phyloP scores from a whole-genome alignment of 2,888 invertebrate species.

The Odontocolon sp. region DNA sequence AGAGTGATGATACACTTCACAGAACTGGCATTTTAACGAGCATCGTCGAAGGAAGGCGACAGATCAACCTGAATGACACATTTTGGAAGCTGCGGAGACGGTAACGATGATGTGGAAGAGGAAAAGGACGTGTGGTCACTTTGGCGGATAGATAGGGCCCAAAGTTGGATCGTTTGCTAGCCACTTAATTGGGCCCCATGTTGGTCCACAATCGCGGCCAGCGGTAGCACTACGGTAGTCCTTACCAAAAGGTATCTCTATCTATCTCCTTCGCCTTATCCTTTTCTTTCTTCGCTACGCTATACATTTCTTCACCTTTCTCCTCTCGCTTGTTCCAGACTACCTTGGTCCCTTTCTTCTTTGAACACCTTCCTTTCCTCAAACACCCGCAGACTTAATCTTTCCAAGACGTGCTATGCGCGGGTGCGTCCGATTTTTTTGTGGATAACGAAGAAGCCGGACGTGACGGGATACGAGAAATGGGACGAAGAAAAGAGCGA shows the following conservation, averaged over 20 bases:
- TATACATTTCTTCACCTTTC: constrained; percentile 46
- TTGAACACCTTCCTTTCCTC: constrained; percentile 3
- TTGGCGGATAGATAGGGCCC: constrained; percentile 69
- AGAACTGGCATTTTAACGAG: constrained; percentile 77
- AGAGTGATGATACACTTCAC: background rate
- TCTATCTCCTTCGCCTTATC: constrained; percentile 54
- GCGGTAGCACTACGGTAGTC: constrained; percentile 73
- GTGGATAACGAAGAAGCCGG: constrained; percentile 68
- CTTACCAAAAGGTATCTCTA: constrained; percentile 61
- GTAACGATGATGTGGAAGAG: no score
- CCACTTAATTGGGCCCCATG: constrained; percentile 78
- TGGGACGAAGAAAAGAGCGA: constrained; percentile 14
- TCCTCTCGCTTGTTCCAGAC: constrained; percentile 47
- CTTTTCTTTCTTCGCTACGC: constrained; percentile 17
- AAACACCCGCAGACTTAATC: constrained; percentile 66
- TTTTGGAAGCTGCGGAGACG: constrained; percentile 67
- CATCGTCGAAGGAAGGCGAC: constrained; percentile 72
- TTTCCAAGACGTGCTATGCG: constrained; percentile 69
- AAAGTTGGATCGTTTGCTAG: constrained; percentile 49
- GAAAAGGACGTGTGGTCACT: constrained; percentile 53
- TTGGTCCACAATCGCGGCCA: constrained; percentile 74
- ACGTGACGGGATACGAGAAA: constrained; percentile 13
- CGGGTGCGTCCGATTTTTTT: constrained; percentile 75
- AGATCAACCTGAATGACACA: constrained; percentile 75
- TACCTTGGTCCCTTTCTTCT: constrained; percentile 30